A percentile compares a stretch with the other conserved stretches of the same genome.
phyloP scores from a whole-genome alignment of 2,113 vertebrate genomes.

The Xiphophorus couchianus region DNA sequence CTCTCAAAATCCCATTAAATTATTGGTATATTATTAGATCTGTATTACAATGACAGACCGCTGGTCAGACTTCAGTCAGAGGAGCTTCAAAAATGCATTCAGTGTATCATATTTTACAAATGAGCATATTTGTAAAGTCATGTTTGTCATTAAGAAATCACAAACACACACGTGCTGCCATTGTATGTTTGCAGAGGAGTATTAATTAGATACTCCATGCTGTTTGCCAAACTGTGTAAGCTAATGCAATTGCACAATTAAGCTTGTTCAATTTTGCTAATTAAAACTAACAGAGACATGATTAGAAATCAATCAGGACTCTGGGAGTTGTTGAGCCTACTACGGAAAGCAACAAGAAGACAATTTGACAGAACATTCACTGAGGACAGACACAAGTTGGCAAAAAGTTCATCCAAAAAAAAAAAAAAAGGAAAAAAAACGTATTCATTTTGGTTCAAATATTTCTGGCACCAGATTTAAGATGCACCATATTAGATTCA shows the following conservation, averaged over 20 bases:
- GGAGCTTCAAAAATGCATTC: not conserved
- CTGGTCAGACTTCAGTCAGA: not conserved
- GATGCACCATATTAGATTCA: no score
- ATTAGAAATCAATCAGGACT: slow-evolving; percentile 50
- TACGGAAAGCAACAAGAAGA: not conserved
- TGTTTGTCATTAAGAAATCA: slow-evolving; percentile 4
- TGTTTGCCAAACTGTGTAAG: slow-evolving; percentile 49
- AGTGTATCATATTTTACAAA: slow-evolving; percentile 1
- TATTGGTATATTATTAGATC: not conserved
- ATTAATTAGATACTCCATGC: slow-evolving; percentile 51
- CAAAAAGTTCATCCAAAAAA: not conserved
- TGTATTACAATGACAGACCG: not conserved
- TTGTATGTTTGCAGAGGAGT: not conserved
- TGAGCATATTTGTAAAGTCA: not conserved
- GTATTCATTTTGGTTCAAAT: not conserved
- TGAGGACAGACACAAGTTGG: not conserved
- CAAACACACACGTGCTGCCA: not conserved
- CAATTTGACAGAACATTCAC: not conserved
- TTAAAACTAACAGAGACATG: slow-evolving; percentile 66
- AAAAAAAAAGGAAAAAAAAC: no score
- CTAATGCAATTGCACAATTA: slow-evolving; percentile 61
- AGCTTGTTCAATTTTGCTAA: slow-evolving; percentile 68
- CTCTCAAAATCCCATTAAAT: not conserved
- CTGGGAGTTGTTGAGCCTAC: slow-evolving; percentile 29
- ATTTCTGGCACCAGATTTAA: no score